Evolutionary conservation across 2,113 vertebrate species (phyloP), one percentile per base, ranked within the genome.

Genomic region (chimpanzee (Pan troglodytes)): DNA sequence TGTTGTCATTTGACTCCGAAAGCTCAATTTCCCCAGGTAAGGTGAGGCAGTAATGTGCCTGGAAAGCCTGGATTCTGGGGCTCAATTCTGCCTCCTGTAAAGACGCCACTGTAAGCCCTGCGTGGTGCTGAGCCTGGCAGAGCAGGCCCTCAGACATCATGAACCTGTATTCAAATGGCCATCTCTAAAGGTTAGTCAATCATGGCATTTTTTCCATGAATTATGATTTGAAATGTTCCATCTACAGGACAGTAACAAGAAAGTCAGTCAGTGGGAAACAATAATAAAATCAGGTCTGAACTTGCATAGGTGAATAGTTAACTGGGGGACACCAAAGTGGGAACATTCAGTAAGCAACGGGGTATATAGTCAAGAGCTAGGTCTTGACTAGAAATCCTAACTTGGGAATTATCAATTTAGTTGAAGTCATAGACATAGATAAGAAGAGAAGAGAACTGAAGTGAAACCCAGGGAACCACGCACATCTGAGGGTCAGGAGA

Each of bases 391-490:
- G 27, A 78, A 43, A 38, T 16, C 55, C n/a, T 84, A 20, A 50
- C 8, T 22, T 30, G 40, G 32, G 35, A 59, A 83, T 59, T 27
- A 61, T 45, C 68, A 68, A 25, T 35, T 78, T 43, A 55, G 9
- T 18, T 35, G 59, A 55, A 79, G n/a, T 11, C 2, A 2, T 76
- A 18, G 8, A 85, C 57, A 50, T 2, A 9, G 27, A 43, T 70
- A 35, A 92, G 61, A 91, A 70, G 55, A 48, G n/a, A 90, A 90
- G 27, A 91, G 20, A 52, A 45, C n/a, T 25, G 38, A 35, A 40
- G 32, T 64, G 80, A 57, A 61, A 30, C 45, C 25, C 35, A 30
- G 40, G 16, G 32, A 17, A 14, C 22, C 50, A 59, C 30, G 2
- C 38, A 73, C 32, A 22, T 38, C 17, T 3, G 5, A 30, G 25